Evolutionary conservation across 2,113 vertebrate species (phyloP), one percentile per base, ranked within the genome.

Genomic region (Pseudorectes ferrugineus): DNA sequence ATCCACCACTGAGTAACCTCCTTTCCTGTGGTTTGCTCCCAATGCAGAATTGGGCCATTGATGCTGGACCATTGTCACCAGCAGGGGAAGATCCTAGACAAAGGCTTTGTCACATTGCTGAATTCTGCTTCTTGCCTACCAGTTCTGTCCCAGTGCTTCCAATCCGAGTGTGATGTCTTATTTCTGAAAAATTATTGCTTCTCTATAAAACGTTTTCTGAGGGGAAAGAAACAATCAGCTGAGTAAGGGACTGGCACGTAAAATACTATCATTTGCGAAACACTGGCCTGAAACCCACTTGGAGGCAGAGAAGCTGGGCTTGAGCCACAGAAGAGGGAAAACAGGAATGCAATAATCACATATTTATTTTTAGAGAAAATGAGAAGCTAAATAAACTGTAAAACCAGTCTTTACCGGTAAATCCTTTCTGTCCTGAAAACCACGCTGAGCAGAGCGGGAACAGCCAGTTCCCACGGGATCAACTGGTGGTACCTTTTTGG

Each of bases 181-280:
- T 91, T 94, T 94, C 57, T 93, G 68, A 92, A 73, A 94, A 83
- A 86, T 70, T 94, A 92, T 88, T 91, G 63, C 61, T 94, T 83
- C 78, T 87, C 57, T 93, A n/a, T 22, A 82, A 93, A 97, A 85
- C 12, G 10, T 76, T 95, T 95, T 83, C 93, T 80, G 68, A 63
- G 78, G 36, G 46, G 43, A 77, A 38, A 75, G 31, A 36, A 89
- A 85, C 87, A 94, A 91, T 82, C 67, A 94, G 51, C 52, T 84
- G 80, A 93, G 70, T 85, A 85, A 97, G 67, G 94, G 70, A 89
- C 67, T 95, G 94, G 88, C 96, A 92, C 71, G 61, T 72, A 97
- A 96, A 97, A 88, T n/a, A 95, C 70, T 76, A 72, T 66, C 59
- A 94, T 94, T 97, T 95, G 91, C 70, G 95, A 84, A 97, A 96